Evolutionary conservation across 2,888 invertebrate species (phyloP).

Genomic region (Busseola fusca): DNA sequence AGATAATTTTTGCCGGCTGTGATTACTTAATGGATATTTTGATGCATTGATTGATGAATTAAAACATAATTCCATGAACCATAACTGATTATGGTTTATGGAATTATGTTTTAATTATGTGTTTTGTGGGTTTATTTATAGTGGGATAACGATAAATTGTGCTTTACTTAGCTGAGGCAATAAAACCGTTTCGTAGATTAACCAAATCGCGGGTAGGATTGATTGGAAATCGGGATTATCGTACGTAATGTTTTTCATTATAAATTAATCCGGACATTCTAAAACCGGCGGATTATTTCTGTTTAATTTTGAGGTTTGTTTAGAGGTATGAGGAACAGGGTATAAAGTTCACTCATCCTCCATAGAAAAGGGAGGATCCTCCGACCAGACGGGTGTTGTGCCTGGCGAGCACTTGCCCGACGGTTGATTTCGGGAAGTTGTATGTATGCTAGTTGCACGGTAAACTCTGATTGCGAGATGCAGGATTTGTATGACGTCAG

Average conservation of each 20-base stretch:
- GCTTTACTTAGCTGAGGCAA: conserved; percentile 9
- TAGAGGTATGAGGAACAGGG: no score
- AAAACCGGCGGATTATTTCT: background rate
- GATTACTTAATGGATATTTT: background rate
- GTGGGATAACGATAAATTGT: conserved; percentile 14
- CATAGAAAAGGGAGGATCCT: no score
- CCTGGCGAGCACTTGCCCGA: no score
- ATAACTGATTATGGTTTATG: no score
- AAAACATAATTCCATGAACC: no score
- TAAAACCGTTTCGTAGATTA: conserved; percentile 15
- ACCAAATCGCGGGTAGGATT: conserved; percentile 11
- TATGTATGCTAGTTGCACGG: no score
- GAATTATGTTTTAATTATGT: background rate
- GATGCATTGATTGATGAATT: conserved; percentile 1
- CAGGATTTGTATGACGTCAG: no score
- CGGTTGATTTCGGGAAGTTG: no score
- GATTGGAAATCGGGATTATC: conserved; percentile 7
- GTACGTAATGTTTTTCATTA: background rate
- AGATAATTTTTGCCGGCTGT: background rate
- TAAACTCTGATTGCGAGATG: no score
- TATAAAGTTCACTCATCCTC: no score
- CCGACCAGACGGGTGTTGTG: no score
- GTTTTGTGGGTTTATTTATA: background rate
- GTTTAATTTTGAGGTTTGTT: background rate
- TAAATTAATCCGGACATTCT: background rate